Evolutionary conservation across 2,888 invertebrate species (phyloP), one percentile per base, ranked within the genome.

Genomic region (Diaprepes abbreviatus): DNA sequence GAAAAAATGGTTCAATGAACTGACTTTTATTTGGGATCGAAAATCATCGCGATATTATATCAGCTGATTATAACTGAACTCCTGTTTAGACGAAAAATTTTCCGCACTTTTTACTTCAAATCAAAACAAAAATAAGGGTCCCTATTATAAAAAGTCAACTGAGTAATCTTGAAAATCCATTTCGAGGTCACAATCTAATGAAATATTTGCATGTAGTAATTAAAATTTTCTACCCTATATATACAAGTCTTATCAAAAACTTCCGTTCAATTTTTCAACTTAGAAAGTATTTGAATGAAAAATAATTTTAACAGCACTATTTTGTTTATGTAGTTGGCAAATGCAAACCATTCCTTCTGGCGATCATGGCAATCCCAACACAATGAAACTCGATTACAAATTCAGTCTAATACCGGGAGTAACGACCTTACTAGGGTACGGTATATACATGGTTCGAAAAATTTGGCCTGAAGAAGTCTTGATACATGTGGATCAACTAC

Each of bases 381-480:
- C 81, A 36, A 74, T 81, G 38, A 83, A 85, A 73, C 83, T 92
- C 21, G 79, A 88, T n/a, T 92, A 90, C 76, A 88, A 89, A 19
- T 90, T 92, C 76, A 88, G 86, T 76, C 79, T 93, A 24, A 85
- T 87, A 64, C 82, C 84, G 0, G 93, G 93, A 3, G 82, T 88
- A 0, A 89, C 89, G 0, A 82, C 84, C 9, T 82, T 91, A 2
- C 85, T 88, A 73, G 85, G 88, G 70, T 93, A 93, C 77, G 93
- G 93, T 0, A 83, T 93, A 24, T 85, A 87, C 21, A 81, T 92
- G 54, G 91, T 92, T 1, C 84, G 87, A 69, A 87, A 86, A 74
- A 88, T 89, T 72, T 85, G 91, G 76, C 91, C 91, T 0, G 82
- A 85, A 70, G 81, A 84, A n/a, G 86, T 89, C 2, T 83, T 90